phyloP scores from a whole-genome alignment of 2,888 invertebrate species.

The Hypselothyrea guttata region DNA sequence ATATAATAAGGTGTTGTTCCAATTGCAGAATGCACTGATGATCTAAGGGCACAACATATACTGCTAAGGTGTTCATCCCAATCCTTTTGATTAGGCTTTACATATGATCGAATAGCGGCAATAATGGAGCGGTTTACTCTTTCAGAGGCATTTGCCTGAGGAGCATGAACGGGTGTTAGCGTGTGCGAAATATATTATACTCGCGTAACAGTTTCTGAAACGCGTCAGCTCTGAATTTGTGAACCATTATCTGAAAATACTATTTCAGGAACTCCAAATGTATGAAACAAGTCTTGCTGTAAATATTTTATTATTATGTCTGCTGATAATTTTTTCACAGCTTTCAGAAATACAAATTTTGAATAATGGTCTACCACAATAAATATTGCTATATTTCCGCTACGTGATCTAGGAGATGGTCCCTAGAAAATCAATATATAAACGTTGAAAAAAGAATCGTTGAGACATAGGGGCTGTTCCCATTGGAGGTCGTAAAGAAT shows the following conservation, averaged over 20 bases:
- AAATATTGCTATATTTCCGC: neutral
- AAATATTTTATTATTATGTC: too few species aligned
- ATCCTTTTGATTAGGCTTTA: neutral
- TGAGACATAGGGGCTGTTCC: neutral
- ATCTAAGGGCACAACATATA: neutral
- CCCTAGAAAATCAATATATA: neutral
- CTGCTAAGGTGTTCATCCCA: slow-evolving; percentile 5
- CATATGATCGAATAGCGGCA: slow-evolving; percentile 4
- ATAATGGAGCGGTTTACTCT: slow-evolving; percentile 10
- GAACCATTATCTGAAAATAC: neutral
- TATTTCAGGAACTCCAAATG: too few species aligned
- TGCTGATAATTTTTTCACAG: too few species aligned
- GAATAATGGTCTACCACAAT: neutral
- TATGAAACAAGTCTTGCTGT: too few species aligned
- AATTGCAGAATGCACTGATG: neutral
- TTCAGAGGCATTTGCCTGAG: slow-evolving; percentile 7
- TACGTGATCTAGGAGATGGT: neutral
- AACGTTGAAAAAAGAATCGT: neutral
- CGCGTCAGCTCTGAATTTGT: neutral
- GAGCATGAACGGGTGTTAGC: neutral
- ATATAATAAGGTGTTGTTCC: neutral
- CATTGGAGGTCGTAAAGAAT: slow-evolving; percentile 1
- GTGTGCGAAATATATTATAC: neutral
- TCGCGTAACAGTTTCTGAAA: neutral
- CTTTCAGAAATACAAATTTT: neutral